Conservation (phyloP, 2,888 invertebrate genomes). For the Cancer borealis region DNA sequence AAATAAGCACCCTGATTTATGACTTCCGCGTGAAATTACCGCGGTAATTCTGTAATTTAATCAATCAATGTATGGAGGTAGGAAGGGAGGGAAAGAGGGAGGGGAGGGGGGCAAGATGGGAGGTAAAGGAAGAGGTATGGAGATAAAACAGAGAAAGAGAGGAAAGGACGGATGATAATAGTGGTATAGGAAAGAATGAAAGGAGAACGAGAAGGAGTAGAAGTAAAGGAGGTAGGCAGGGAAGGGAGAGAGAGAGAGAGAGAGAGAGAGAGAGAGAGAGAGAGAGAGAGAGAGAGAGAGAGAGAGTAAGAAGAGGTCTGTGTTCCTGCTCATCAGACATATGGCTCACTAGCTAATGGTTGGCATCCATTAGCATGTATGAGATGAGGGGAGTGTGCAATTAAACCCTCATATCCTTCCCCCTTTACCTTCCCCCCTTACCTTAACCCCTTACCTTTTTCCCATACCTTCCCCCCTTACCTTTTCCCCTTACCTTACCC, state of each 20-base stretch:
- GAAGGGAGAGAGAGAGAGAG: neutral
- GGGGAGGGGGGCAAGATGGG: neutral
- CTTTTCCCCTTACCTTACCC: neutral
- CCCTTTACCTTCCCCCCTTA: neutral
- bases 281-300: neutral
- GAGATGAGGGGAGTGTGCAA: conserved; percentile 10
- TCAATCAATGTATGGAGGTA: neutral
- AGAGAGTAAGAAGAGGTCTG: neutral
- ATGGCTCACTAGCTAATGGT: conserved; percentile 17
- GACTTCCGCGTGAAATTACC: conserved; percentile 33
- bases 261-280: neutral
- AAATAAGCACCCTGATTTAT: neutral
- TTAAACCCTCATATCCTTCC: conserved; percentile 2
- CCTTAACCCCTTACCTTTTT: neutral
- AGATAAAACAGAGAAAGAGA: neutral
- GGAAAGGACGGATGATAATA: neutral
- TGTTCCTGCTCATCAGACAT: neutral
- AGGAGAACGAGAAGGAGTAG: neutral
- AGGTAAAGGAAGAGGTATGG: neutral
- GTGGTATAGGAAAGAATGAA: neutral
- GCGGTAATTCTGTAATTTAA: neutral
- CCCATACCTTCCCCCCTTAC: neutral
- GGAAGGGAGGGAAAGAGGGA: neutral
- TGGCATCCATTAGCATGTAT: neutral
- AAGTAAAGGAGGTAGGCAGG: neutral